Percentiles rank a stretch among this genome's conserved stretches.
Conservation (phyloP, 2,113 vertebrate genomes). For the Microcebus griseorufus region DNA sequence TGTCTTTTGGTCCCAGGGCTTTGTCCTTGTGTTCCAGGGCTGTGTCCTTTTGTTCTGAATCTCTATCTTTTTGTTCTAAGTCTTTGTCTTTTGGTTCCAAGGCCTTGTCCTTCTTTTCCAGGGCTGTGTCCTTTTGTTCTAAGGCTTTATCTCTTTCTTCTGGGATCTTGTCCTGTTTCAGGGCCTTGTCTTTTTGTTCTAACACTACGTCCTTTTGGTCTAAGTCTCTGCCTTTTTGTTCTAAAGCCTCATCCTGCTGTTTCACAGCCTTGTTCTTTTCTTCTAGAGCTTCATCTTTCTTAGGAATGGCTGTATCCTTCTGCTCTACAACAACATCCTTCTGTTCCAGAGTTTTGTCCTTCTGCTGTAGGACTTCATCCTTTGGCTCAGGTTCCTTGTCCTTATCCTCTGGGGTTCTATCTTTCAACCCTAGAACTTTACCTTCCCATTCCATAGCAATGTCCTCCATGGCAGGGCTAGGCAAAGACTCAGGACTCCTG, state of each 20-base stretch:
- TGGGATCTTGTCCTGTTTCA: neutral
- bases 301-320: neutral
- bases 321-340: neutral
- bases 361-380: slow-evolving; percentile 7
- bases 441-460: slow-evolving; percentile 63
- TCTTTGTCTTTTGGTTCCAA: slow-evolving; percentile 14
- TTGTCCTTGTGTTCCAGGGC: neutral
- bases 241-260: slow-evolving; percentile 18
- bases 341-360: slow-evolving; percentile 26
- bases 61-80: neutral
- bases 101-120: slow-evolving; percentile 20
- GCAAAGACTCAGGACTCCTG: slow-evolving; percentile 66
- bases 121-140: neutral
- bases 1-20: neutral
- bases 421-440: slow-evolving; percentile 32
- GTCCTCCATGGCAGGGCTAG: slow-evolving; percentile 62
- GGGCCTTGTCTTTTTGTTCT: neutral
- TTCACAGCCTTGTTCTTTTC: neutral
- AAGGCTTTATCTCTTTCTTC: neutral
- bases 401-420: slow-evolving; percentile 40
- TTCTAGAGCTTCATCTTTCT: slow-evolving; percentile 7
- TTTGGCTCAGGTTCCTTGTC: neutral
- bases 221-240: slow-evolving; percentile 20
- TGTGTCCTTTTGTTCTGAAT: neutral
- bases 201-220: neutral